A percentile compares a stretch with the other conserved stretches of the same genome.
Conservation (phyloP, 92 coral and sea anemone species). For the Epizoanthus scotinus region DNA sequence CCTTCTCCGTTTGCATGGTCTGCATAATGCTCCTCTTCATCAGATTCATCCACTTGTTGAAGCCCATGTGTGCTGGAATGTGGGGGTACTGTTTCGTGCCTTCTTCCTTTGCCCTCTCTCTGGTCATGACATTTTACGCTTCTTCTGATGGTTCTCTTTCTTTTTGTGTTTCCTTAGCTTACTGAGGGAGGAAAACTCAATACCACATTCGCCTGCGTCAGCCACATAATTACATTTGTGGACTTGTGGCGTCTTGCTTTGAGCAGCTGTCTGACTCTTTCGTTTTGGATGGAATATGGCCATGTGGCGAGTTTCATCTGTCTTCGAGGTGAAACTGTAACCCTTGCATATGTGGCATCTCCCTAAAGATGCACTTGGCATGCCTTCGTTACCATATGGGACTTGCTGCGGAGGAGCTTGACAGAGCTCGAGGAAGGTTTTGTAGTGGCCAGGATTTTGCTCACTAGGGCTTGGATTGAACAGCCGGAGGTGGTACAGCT, state of each 20-base stretch:
- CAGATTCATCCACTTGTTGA: too few relatives aligned
- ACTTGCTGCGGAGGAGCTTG: conserved; percentile 14
- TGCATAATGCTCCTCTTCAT: too few relatives aligned
- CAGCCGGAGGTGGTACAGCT: conserved; percentile 20
- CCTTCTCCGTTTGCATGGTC: too few relatives aligned
- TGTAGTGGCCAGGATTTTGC: conserved; percentile 42
- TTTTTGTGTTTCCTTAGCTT: conserved; percentile 38
- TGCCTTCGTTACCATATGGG: conserved; percentile 9
- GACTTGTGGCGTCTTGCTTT: conserved; percentile 4
- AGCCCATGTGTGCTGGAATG: too few relatives aligned
- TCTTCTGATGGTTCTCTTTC: conserved; percentile 37
- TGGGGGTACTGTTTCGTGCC: neutral
- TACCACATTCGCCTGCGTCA: conserved; percentile 39
- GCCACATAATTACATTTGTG: conserved; percentile 36
- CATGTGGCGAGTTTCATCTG: conserved; percentile 17
- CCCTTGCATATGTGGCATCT: conserved; percentile 35
- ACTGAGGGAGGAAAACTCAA: conserved; percentile 22
- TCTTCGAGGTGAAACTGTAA: conserved; percentile 37
- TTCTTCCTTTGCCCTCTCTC: conserved; percentile 2
- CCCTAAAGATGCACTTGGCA: conserved; percentile 22
- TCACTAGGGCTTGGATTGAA: conserved; percentile 45
- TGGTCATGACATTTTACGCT: conserved; percentile 28
- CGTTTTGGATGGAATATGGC: conserved; percentile 12
- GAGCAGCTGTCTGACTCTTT: conserved; percentile 18
- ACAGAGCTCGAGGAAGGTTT: conserved; percentile 48